Evolutionary conservation across 2,113 vertebrate genomes (phyloP).

Genomic region (Larimichthys crocea): DNA sequence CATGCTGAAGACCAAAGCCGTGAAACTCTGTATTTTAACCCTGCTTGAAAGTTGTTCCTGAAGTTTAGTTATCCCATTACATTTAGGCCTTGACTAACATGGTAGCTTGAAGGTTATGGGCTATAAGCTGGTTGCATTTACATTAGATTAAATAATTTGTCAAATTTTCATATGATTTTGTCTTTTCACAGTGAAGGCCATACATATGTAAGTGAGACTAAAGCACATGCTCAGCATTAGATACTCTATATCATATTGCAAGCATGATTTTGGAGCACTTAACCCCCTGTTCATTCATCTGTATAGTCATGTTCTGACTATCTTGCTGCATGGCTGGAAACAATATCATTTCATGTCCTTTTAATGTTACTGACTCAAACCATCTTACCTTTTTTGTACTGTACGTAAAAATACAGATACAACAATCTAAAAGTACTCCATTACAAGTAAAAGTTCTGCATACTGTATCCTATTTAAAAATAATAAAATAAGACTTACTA

Average conservation of each 20-base stretch:
- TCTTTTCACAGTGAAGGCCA: constrained; percentile 25
- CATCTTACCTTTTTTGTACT: constrained; percentile 9
- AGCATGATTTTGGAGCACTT: constrained; percentile 21
- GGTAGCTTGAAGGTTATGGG: constrained; percentile 5
- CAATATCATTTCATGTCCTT: constrained; percentile 32
- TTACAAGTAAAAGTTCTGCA: background rate
- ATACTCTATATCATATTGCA: constrained; percentile 29
- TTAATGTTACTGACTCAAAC: constrained; percentile 6
- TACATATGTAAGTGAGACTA: constrained; percentile 15
- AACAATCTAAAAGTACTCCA: background rate
- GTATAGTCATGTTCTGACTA: background rate
- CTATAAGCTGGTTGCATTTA: background rate
- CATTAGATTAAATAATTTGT: constrained; percentile 41
- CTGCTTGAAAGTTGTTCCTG: background rate
- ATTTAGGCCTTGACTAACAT: background rate
- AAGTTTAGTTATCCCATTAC: background rate
- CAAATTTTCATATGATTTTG: constrained; percentile 20
- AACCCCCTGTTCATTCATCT: constrained; percentile 11
- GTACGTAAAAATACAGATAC: background rate
- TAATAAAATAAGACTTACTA: too few relatives aligned
- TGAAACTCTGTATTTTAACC: background rate
- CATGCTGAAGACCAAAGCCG: background rate
- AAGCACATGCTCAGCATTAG: constrained; percentile 26
- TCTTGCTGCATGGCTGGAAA: constrained; percentile 29
- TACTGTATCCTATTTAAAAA: too few relatives aligned